phyloP scores from a whole-genome alignment of 2,113 vertebrate genomes.

The Collichthys lucidus region DNA sequence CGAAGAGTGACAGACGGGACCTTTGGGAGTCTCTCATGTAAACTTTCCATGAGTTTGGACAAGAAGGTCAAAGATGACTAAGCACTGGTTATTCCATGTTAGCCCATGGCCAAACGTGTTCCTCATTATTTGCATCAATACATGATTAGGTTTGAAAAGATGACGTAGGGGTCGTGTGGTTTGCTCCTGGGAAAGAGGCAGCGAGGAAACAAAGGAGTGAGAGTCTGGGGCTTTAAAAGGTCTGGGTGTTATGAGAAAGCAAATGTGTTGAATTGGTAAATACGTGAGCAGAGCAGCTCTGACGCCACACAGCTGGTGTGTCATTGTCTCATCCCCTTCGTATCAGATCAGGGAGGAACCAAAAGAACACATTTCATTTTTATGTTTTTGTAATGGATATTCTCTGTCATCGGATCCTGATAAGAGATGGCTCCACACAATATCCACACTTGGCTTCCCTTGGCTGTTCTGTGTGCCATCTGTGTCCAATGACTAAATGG shows the following conservation, averaged over 20 bases:
- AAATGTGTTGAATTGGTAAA: slow-evolving; percentile 34
- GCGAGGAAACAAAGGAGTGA: slow-evolving; percentile 32
- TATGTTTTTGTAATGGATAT: slow-evolving; percentile 24
- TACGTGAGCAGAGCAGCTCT: slow-evolving; percentile 43
- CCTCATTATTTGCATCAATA: slow-evolving; percentile 54
- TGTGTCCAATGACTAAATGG: slow-evolving; percentile 42
- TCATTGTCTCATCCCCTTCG: slow-evolving; percentile 19
- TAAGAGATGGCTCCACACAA: slow-evolving; percentile 32
- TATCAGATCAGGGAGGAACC: slow-evolving; percentile 36
- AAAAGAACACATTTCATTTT: slow-evolving; percentile 31
- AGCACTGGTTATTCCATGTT: slow-evolving; percentile 46
- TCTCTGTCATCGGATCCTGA: slow-evolving; percentile 43
- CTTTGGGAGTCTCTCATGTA: slow-evolving; percentile 25
- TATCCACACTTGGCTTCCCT: slow-evolving; percentile 13
- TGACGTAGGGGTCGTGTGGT: slow-evolving; percentile 43
- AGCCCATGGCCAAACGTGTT: slow-evolving; percentile 64
- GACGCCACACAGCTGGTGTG: slow-evolving; percentile 57
- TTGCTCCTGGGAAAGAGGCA: slow-evolving; percentile 52
- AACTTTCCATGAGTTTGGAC: slow-evolving; percentile 34
- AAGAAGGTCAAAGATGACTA: slow-evolving; percentile 55
- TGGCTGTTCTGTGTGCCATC: slow-evolving; percentile 35
- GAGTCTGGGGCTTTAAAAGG: slow-evolving; percentile 18
- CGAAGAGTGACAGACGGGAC: slow-evolving; percentile 18
- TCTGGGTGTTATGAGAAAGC: slow-evolving; percentile 55
- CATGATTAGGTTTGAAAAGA: slow-evolving; percentile 47